Evolutionary conservation across 2,797 vertebrate genomes (phyloP).

Genomic region (Megalops cyprinoides): DNA sequence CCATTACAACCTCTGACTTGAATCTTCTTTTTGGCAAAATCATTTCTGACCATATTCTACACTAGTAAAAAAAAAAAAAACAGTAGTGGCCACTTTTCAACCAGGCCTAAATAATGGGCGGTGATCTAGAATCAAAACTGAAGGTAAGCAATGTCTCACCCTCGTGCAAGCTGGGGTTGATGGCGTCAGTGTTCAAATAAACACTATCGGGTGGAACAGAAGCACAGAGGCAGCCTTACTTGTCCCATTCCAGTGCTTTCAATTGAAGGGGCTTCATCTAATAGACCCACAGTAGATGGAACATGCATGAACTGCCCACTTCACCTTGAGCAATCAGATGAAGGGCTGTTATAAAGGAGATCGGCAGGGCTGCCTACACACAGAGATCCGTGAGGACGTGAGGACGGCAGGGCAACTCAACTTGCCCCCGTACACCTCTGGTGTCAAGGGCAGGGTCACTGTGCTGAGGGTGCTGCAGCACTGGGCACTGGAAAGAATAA

Average conservation of each 20-base stretch:
- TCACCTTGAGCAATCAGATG: conserved; percentile 38
- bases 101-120: neutral
- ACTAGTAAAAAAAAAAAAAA: neutral
- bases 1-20: neutral
- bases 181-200: neutral
- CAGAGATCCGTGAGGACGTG: neutral
- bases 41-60: neutral
- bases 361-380: conserved; percentile 49
- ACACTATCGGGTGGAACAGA: neutral
- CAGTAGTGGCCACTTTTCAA: neutral
- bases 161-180: neutral
- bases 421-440: too few species aligned
- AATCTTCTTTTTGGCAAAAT: neutral
- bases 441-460: too few species aligned
- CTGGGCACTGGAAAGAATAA: neutral
- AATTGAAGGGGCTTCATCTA: conserved; percentile 14
- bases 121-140: too few species aligned
- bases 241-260: neutral
- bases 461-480: too few species aligned
- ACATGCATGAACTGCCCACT: conserved; percentile 7
- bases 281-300: too few species aligned
- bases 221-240: neutral
- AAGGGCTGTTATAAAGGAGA: conserved; percentile 61
- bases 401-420: too few species aligned
- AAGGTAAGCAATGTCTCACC: neutral